Percentiles rank a stretch among this genome's conserved stretches.
These are phyloP conservation scores for Bombyx mandarina DNA, from an alignment of 1,140 invertebrate species.

Conservation along the genomic window DNA sequence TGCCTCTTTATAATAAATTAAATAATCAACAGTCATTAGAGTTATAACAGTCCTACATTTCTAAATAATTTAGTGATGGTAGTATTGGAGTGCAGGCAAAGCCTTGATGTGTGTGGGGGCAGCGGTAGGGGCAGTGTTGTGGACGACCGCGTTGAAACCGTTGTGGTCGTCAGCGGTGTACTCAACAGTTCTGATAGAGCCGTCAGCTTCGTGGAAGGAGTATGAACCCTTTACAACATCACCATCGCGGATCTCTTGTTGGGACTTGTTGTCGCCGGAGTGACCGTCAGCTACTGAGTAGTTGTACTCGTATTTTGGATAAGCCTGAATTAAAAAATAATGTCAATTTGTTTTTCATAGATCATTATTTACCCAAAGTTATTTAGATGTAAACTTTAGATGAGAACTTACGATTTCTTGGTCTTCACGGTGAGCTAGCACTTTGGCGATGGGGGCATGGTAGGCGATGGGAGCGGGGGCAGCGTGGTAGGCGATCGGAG, in stretches of 20 bases:
- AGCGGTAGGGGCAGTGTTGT: constrained; percentile 11
- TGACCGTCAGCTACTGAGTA: constrained; percentile 14
- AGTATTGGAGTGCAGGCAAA: constrained; percentile 26
- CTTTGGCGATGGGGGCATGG: constrained; percentile 19
- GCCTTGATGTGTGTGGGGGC: constrained; percentile 8
- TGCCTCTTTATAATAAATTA: constrained; percentile 34
- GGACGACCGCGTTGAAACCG: constrained; percentile 16
- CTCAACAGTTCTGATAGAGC: constrained; percentile 15
- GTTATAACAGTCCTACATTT: constrained; percentile 4
- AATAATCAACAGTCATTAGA: constrained; percentile 21
- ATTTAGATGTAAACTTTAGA: constrained; percentile 4
- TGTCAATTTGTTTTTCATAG: neutral
- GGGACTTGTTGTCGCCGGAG: constrained; percentile 47
- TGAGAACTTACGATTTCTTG: constrained; percentile 7
- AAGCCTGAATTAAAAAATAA: constrained; percentile 1
- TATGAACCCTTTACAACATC: constrained; percentile 55
- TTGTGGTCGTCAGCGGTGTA: constrained; percentile 16
- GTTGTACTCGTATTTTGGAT: constrained; percentile 16
- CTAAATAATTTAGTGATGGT: constrained; percentile 25
- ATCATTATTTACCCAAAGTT: neutral
- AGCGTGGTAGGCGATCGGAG: constrained; percentile 20
- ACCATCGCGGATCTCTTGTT: constrained; percentile 59
- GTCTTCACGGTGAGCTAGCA: constrained; percentile 31
- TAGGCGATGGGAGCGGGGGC: constrained; percentile 18
- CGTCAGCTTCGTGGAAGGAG: constrained; percentile 15